Evolutionary conservation across 2,113 vertebrate genomes (phyloP).

Genomic region (Psophia crepitans): DNA sequence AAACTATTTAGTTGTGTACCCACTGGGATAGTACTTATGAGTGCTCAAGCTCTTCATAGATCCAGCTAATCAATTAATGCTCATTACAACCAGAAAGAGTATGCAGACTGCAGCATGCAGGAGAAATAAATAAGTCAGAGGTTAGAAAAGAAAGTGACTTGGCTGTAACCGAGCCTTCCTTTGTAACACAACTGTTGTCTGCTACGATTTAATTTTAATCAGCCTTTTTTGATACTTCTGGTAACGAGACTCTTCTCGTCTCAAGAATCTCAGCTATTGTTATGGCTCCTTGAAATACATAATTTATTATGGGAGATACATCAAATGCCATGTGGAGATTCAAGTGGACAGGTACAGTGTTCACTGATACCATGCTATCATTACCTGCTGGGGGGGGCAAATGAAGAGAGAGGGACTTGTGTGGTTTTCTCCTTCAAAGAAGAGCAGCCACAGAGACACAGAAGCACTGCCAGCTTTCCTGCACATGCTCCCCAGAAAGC

Average conservation of each 20-base stretch:
- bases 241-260: not conserved
- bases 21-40: conserved; percentile 87
- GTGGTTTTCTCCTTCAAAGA: not conserved
- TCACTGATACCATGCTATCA: not conserved
- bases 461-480: not conserved
- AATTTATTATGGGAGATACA: conserved; percentile 19
- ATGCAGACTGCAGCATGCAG: conserved; percentile 65
- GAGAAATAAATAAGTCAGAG: conserved; percentile 72
- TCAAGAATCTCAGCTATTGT: conserved; percentile 46
- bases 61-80: conserved; percentile 96
- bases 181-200: conserved; percentile 64
- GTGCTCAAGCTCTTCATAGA: conserved; percentile 83
- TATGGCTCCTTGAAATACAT: conserved; percentile 17
- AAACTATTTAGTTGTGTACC: conserved; percentile 93
- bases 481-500: not conserved
- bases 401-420: not conserved
- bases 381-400: not conserved
- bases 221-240: conserved; percentile 26
- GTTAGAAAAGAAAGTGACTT: conserved; percentile 60
- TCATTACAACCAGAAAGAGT: conserved; percentile 85
- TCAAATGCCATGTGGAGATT: not conserved
- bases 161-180: conserved; percentile 46
- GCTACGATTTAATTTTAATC: conserved; percentile 65
- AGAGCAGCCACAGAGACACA: not conserved
- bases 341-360: not conserved